Evolutionary conservation across 2,888 invertebrate species (phyloP).

Genomic region (Drosophila mayaguana): DNA sequence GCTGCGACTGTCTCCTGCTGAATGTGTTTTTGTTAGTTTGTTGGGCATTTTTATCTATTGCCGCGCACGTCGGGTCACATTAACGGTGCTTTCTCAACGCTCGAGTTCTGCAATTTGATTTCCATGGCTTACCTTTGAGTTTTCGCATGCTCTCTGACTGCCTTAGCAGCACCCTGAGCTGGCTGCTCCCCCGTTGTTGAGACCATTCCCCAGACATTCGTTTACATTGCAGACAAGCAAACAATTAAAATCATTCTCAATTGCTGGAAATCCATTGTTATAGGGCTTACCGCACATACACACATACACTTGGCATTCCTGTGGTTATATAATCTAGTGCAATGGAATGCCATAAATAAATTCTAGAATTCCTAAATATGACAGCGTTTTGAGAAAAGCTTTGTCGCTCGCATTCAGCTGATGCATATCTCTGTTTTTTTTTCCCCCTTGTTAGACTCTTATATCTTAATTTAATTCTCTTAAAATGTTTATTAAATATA

Average conservation of each 20-base stretch:
- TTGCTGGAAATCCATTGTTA: constrained; percentile 53
- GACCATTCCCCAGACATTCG: constrained; percentile 3
- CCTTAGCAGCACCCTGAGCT: not conserved
- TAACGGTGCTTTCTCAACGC: constrained; percentile 77
- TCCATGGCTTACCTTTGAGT: constrained; percentile 41
- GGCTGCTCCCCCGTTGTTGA: not conserved
- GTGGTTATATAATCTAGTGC: constrained; percentile 23
- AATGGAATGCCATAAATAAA: constrained; percentile 19
- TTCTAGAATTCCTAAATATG: constrained; percentile 31
- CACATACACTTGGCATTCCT: constrained; percentile 42
- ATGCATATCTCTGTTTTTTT: not conserved
- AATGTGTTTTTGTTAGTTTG: constrained; percentile 49
- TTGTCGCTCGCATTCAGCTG: not conserved
- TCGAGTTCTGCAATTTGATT: constrained; percentile 78
- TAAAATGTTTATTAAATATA: not conserved
- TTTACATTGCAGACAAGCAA: constrained; percentile 46
- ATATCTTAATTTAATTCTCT: not conserved
- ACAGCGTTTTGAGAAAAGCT: constrained; percentile 7
- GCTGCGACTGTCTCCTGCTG: constrained; percentile 50
- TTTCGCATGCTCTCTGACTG: constrained; percentile 43
- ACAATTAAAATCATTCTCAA: constrained; percentile 75
- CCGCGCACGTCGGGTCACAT: constrained; percentile 76
- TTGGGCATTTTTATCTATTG: constrained; percentile 65
- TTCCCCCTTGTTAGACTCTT: too few species aligned
- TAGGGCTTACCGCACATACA: constrained; percentile 19